Evolutionary conservation across 2,113 vertebrate genomes (phyloP), one percentile per base, ranked within the genome.

Genomic region (Chaetorhynchus papuensis): DNA sequence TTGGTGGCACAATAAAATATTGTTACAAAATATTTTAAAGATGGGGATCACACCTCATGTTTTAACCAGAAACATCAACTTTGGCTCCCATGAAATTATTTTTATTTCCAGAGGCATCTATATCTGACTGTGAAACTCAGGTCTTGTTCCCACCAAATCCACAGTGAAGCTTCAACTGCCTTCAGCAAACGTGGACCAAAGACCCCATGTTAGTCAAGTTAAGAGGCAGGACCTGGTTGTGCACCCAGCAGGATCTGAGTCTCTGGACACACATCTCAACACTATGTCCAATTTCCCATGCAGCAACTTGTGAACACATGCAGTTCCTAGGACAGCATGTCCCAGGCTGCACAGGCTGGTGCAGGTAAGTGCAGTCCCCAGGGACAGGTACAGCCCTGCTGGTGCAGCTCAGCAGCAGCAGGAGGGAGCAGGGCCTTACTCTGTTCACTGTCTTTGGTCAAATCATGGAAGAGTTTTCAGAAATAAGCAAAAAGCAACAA

Each of bases 401-500:
- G 63, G 13, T 10, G 47, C 35, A 52, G 39, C 42, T 75, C 49
- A 41, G 68, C 10, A 27, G 42, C 1, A 0, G 9, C 1, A 0
- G 35, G 33, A 81, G 69, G 26, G 39, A 82, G 33, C 37, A 23
- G 41, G 9, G 27, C 37, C 45, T 83, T 50, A 7, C 13, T 44
- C 64, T 22, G 8, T 10, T 61, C 83, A 14, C 27, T 47, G 31
- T 45, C 63, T 72, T 61, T 35, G 11, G 45, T 41, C 81, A 74
- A 88, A 56, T 77, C 74, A 77, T 35, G 11, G 13, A 69, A 50
- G 30, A n/a, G 33, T 54, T 90, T 61, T 31, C 39, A 92, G 37
- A 89, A 92, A 71, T 52, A 89, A 52, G 35, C n/a, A 91, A 82
- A 90, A 92, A 59, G 27, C 44, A 90, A 42, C 64, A 81, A 59